Evolutionary conservation across 2,888 invertebrate genomes (phyloP), one percentile per base, ranked within the genome.

Genomic region (Incurvaria masculella): DNA sequence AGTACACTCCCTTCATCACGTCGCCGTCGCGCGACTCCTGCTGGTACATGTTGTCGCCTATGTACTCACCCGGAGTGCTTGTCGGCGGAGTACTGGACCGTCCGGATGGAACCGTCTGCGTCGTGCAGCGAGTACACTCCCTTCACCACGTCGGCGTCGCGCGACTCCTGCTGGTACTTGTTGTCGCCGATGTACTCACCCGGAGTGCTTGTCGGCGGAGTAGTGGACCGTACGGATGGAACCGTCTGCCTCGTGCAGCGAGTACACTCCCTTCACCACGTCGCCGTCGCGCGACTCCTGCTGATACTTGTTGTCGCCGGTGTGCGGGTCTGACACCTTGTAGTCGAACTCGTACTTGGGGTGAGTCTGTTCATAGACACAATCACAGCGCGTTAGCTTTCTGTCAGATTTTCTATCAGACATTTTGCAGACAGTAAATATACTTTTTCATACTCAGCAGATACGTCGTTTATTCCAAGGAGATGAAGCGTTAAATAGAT

Each of bases 241-340:
- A 21, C 84, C 84, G 53, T 81, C 82, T 50, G 83, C 73, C 57
- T 84, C 83, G 48, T 80, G 79, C 38, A 84, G 64, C 44, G 80
- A 76, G 61, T 86, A 86, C 43, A 84, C 81, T 33, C 86, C 86
- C 61, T 82, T 81, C 45, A 86, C 86, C 16, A 73, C 80, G 56
- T 85, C 82, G 6, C 86, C 86, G 67, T 82, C 81, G 16, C 80
- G 72, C 53, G 69, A 64, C 62, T 84, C 83, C 48, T 78, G 72
- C 56, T 84, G 83, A 65, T 72, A 81, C 64, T 84, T 83, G 57
- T 81, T 81, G 63, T 84, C 83, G 41, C 83, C 84, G 33, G 83
- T 83, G 53, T 83, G 82, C 20, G 79, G 79, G 52, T 84, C 84
- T 52, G 81, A 78, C n/a, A 81, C 81, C 60, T 81, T 81, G 65